Conservation (phyloP, 2,888 invertebrate genomes). For the Acrobasis consociella region DNA sequence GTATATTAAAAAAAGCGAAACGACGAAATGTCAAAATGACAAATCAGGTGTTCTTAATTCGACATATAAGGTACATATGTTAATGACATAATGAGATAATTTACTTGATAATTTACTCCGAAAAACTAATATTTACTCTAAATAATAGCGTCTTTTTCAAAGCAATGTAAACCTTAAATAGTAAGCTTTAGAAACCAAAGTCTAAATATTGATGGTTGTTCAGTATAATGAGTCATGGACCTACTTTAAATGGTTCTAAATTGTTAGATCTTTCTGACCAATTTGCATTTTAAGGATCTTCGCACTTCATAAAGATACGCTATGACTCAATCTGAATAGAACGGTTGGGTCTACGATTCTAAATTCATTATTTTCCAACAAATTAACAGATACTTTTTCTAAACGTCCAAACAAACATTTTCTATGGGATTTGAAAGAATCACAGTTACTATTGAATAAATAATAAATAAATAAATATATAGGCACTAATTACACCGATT, state of each 20-base stretch:
- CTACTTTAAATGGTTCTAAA: constrained; percentile 42
- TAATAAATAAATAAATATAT: too few species aligned
- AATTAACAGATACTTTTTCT: too few species aligned
- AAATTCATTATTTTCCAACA: background rate
- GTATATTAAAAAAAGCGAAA: too few species aligned
- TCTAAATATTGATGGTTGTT: background rate
- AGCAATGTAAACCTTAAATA: background rate
- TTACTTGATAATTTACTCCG: constrained; percentile 8
- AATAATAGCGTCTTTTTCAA: background rate
- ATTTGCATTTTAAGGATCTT: constrained; percentile 47
- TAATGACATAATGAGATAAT: constrained; percentile 11
- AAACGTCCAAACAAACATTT: too few species aligned
- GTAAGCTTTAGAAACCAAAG: background rate
- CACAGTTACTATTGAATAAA: too few species aligned
- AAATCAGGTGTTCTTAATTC: background rate
- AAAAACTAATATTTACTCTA: constrained; percentile 6
- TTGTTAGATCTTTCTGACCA: constrained; percentile 45
- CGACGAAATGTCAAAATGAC: background rate
- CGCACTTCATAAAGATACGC: constrained; percentile 35
- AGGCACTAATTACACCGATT: too few species aligned
- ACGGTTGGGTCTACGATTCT: background rate
- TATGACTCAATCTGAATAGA: constrained; percentile 21
- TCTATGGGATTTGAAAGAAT: too few species aligned
- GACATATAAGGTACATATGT: background rate
- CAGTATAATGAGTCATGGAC: constrained; percentile 29